Conservation (phyloP, 1,140 invertebrate species). For the Aricia agestis region DNA sequence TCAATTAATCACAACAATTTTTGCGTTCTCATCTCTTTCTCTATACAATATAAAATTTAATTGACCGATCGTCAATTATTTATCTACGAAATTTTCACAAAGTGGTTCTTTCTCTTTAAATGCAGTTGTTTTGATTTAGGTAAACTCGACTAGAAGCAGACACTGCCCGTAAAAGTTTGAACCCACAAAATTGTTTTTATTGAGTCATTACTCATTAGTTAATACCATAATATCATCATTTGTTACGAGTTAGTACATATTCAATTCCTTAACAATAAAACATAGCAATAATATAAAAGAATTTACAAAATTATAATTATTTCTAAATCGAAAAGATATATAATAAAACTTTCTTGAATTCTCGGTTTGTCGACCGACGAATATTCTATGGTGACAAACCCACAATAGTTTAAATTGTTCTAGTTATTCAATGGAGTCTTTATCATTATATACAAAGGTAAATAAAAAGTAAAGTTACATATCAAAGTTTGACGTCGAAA, state of each 20-base stretch:
- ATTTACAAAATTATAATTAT: background rate
- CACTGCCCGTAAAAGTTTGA: background rate
- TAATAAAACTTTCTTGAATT: background rate
- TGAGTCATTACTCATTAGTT: background rate
- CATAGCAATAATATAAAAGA: background rate
- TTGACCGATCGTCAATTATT: background rate
- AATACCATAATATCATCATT: background rate
- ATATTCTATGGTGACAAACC: background rate
- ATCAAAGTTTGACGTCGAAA: background rate
- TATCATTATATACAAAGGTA: background rate
- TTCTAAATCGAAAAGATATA: background rate
- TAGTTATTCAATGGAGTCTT: background rate
- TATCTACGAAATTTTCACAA: background rate
- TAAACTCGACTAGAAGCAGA: background rate
- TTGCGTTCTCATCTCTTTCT: constrained; percentile 2
- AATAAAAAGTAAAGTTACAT: background rate
- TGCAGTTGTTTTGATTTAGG: background rate
- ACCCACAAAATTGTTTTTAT: background rate
- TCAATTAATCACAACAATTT: constrained; percentile 15
- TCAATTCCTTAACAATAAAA: background rate
- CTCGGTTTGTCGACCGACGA: background rate
- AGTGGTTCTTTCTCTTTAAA: background rate
- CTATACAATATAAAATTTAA: constrained; percentile 13
- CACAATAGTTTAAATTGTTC: background rate
- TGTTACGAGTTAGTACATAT: background rate